Evolutionary conservation across 2,888 invertebrate genomes (phyloP), one percentile per base, ranked within the genome.

Genomic region (Papilio demoleus): DNA sequence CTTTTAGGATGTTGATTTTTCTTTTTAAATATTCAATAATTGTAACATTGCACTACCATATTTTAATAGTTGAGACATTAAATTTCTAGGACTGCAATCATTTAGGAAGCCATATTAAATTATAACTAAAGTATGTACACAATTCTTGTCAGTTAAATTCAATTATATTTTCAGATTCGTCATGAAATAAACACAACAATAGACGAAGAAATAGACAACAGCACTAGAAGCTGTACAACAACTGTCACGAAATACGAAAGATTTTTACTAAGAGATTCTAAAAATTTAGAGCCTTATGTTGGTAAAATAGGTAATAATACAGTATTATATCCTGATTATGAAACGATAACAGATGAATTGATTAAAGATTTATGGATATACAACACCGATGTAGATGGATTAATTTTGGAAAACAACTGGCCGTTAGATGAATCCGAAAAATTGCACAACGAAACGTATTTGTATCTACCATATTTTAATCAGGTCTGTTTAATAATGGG

Each of bases 351-450:
- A 6, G 70, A 76, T 2, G 79, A 82, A 2, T 77, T 90, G 6
- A 72, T 90, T 67, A 62, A 81, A 11, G 74, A 70, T 27, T 74
- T 90, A 63, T 90, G 90, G 90, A 36, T 71, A 1, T 85, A 81
- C 38, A 72, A 78, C 11, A 71, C 67, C 0, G 73, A 79, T 12
- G 67, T 86, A n/a, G 88, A 91, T 73, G 94, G 93, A 6, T 77
- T 93, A 45, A 71, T 93, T 24, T 80, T 94, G 61, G 89, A 88
- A 76, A 93, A 94, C 70, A 94, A 87, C 77, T 94, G 94, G 94
- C 94, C 94, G 11, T 73, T 89, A 34, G 92, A 92, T 63, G 80
- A 86, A 67, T 79, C 83, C 3, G 11, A 81, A 68, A 83, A 93
- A 80, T 65, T 82, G 74, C 70, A 85, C 40, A 86, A 90, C 65